phyloP scores from a whole-genome alignment of 2,888 invertebrate genomes.

The Pemphredon lugubris region DNA sequence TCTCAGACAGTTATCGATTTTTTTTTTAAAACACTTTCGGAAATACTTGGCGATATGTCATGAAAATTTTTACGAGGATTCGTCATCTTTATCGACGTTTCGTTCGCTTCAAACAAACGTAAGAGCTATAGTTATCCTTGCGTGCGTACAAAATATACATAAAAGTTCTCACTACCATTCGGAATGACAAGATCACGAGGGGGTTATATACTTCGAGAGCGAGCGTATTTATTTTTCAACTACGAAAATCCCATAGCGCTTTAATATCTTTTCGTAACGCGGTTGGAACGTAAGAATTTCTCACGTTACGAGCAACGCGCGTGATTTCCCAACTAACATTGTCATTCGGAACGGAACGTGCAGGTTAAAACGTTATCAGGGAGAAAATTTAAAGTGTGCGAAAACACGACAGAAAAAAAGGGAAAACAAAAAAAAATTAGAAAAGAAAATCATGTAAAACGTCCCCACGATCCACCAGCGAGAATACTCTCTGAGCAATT shows the following conservation, averaged over 20 bases:
- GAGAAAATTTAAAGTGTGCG: too few relatives aligned
- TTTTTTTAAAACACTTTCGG: too few relatives aligned
- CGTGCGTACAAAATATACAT: background rate
- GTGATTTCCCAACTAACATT: background rate
- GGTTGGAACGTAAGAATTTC: background rate
- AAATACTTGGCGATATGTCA: too few relatives aligned
- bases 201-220: conserved; percentile 5
- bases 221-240: conserved; percentile 22
- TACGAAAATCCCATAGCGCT: conserved; percentile 17
- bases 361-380: background rate
- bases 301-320: background rate
- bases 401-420: too few relatives aligned
- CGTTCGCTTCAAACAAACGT: too few relatives aligned
- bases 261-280: conserved; percentile 2
- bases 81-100: too few relatives aligned
- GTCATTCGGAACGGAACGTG: conserved; percentile 15
- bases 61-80: too few relatives aligned
- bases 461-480: conserved; percentile 46
- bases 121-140: background rate
- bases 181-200: conserved; percentile 1
- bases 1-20: too few relatives aligned
- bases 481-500: conserved; percentile 52
- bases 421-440: too few relatives aligned
- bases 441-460: conserved; percentile 1
- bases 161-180: conserved; percentile 6